These are phyloP conservation scores for Tholera decimalis DNA, from an alignment of 2,888 invertebrate species.

Conservation along the genomic window DNA sequence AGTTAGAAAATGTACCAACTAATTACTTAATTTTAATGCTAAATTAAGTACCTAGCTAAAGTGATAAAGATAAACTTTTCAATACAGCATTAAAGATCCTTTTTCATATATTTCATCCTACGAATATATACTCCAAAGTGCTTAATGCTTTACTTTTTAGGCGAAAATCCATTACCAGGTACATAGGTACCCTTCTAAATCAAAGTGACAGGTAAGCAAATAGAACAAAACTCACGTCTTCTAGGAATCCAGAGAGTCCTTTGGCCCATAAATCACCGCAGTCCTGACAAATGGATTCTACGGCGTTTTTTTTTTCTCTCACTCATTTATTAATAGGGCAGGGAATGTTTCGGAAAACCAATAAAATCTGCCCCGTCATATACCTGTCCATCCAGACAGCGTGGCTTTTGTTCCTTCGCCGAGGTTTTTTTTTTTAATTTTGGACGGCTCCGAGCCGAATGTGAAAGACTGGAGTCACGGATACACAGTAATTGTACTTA, in stretches of 20 bases:
- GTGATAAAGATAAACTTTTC: too few species aligned
- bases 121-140: constrained; percentile 16
- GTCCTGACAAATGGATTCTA: constrained; percentile 91
- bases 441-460: constrained; percentile 70
- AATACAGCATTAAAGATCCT: background rate
- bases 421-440: constrained; percentile 76
- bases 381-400: constrained; percentile 91
- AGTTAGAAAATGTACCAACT: too few species aligned
- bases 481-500: constrained; percentile 60
- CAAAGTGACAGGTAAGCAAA: constrained; percentile 91
- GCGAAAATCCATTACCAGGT: constrained; percentile 60
- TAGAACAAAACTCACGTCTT: constrained; percentile 90
- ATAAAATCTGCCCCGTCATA: constrained; percentile 91
- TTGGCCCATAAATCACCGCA: constrained; percentile 87
- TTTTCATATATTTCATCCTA: background rate
- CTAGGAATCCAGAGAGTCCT: constrained; percentile 89
- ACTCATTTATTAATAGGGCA: constrained; percentile 91
- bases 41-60: too few species aligned
- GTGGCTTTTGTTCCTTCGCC: constrained; percentile 86
- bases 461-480: constrained; percentile 68
- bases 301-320: constrained; percentile 89
- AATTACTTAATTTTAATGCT: too few species aligned
- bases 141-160: constrained; percentile 57
- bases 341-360: constrained; percentile 91
- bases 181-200: constrained; percentile 83